Evolutionary conservation across 2,888 invertebrate species (phyloP).

Genomic region (Stegana nigrithorax): DNA sequence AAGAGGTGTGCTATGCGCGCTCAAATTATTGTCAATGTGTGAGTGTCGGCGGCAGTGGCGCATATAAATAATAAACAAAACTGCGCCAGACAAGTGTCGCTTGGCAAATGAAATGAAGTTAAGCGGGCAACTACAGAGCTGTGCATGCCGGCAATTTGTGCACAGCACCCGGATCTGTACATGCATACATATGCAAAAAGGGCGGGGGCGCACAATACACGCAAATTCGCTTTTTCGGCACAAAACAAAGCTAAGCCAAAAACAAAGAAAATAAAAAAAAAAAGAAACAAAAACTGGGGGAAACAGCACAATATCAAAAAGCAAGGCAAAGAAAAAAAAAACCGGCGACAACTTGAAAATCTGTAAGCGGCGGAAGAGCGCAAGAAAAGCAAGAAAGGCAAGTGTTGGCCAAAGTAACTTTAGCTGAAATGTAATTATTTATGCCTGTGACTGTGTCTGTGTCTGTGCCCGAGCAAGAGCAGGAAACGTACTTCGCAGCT

Average conservation of each 20-base stretch:
- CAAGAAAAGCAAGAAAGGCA: background rate
- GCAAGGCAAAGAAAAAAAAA: background rate
- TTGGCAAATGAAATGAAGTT: background rate
- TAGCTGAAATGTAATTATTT: conserved; percentile 59
- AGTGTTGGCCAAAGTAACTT: conserved; percentile 8
- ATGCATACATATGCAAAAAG: background rate
- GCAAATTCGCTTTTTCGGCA: background rate
- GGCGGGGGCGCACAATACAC: background rate
- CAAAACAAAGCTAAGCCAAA: background rate
- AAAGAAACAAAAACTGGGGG: conserved; percentile 34
- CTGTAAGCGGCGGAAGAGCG: conserved; percentile 8
- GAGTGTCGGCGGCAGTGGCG: conserved; percentile 35
- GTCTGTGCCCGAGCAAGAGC: too few species aligned
- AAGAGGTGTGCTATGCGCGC: conserved; percentile 9
- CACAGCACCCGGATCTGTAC: background rate
- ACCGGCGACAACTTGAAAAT: conserved; percentile 25
- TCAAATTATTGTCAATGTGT: too few species aligned
- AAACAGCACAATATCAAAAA: conserved; percentile 39
- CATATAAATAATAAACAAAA: background rate
- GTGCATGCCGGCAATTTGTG: too few species aligned
- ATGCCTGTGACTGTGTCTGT: conserved; percentile 45
- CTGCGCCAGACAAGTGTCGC: background rate
- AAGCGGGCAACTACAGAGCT: background rate
- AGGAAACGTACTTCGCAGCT: background rate
- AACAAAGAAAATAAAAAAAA: background rate